Evolutionary conservation across 2,797 vertebrate genomes (phyloP).

Genomic region (Dicrostonyx torquatus): DNA sequence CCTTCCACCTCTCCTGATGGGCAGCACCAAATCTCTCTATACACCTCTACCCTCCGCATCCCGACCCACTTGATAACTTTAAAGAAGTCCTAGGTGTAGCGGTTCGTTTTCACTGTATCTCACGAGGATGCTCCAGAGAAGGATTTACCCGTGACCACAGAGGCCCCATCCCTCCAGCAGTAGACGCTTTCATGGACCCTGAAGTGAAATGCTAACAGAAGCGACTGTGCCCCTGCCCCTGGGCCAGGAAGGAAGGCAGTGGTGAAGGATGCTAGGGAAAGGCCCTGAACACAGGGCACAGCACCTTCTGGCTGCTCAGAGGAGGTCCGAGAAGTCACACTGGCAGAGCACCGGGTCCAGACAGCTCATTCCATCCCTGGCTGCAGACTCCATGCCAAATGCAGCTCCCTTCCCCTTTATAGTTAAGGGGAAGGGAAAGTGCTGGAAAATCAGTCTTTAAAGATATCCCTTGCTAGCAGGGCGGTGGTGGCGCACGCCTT

Average conservation of each 20-base stretch:
- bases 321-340: neutral
- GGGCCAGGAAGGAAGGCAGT: neutral
- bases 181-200: accelerated
- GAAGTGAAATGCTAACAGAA: accelerated
- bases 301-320: neutral
- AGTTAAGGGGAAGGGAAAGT: neutral
- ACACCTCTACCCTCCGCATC: neutral
- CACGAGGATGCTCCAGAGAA: neutral
- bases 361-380: neutral
- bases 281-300: neutral
- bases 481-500: neutral
- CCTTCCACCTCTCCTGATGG: too few relatives aligned
- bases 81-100: neutral
- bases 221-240: neutral
- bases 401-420: too few relatives aligned
- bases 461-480: neutral
- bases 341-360: neutral
- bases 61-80: neutral
- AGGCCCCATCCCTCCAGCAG: neutral
- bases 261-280: neutral
- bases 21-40: neutral
- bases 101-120: neutral
- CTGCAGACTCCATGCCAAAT: neutral
- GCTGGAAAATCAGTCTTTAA: neutral
- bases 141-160: neutral